Conservation (phyloP, 2,888 invertebrate species). For the Nemotelus pantherinus region DNA sequence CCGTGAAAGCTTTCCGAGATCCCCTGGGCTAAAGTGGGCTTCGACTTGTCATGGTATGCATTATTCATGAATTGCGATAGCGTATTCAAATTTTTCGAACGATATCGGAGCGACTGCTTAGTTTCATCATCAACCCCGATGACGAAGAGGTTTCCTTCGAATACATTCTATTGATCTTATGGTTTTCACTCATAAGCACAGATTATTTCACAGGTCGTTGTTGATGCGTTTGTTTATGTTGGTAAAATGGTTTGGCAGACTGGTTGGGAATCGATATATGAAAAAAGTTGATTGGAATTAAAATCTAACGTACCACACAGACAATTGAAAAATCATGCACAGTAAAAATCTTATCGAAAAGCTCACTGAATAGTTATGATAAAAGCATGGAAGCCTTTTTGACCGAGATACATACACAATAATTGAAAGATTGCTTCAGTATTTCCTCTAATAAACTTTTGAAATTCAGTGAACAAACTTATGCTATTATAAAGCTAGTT, state of each 20-base stretch:
- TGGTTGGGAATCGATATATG: neutral
- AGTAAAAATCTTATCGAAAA: no score
- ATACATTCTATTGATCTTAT: slow-evolving; percentile 33
- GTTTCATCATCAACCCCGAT: slow-evolving; percentile 25
- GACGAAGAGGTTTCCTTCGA: slow-evolving; percentile 30
- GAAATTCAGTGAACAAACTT: no score
- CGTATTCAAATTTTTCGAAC: slow-evolving; percentile 40
- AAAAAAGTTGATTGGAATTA: no score
- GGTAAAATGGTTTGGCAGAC: neutral
- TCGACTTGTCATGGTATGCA: slow-evolving; percentile 33
- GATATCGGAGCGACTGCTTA: slow-evolving; percentile 31
- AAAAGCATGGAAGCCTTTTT: no score
- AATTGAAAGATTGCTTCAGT: no score
- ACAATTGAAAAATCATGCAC: no score
- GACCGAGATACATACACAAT: no score
- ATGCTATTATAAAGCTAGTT: no score
- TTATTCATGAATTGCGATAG: slow-evolving; percentile 43
- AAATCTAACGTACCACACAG: no score
- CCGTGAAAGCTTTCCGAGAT: slow-evolving; percentile 20
- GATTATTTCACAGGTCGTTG: slow-evolving; percentile 37
- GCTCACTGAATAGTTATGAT: no score
- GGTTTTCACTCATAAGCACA: slow-evolving; percentile 45
- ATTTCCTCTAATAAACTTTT: no score
- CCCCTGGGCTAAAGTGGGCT: slow-evolving; percentile 34
- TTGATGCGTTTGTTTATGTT: slow-evolving; percentile 39